Percentiles rank a stretch among this genome's conserved stretches.
Evolutionary conservation across 1,140 invertebrate species (phyloP).

Genomic region (Drosophila lacteicornis): DNA sequence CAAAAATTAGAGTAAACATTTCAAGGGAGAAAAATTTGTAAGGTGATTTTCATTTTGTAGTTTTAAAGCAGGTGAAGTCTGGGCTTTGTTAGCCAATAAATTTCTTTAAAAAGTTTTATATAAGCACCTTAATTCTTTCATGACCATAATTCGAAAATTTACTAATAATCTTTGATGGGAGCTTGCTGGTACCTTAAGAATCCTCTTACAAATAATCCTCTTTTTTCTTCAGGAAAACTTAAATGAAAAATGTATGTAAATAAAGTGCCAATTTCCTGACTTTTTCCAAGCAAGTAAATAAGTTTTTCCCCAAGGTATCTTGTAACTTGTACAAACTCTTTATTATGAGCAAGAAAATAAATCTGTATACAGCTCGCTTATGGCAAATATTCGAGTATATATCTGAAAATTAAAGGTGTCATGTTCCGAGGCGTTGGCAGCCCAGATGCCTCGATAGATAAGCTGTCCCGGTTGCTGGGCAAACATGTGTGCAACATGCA

Average conservation of each 20-base stretch:
- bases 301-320: not conserved
- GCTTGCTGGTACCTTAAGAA: too few relatives aligned
- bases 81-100: too few relatives aligned
- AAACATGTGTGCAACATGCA: conserved; percentile 51
- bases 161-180: too few relatives aligned
- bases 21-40: too few relatives aligned
- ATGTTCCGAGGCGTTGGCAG: conserved; percentile 68
- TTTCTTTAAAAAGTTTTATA: too few relatives aligned
- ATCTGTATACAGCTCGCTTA: not conserved
- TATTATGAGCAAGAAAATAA: not conserved
- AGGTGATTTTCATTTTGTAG: not conserved
- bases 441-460: conserved; percentile 80
- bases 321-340: not conserved
- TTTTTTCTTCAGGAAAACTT: too few relatives aligned
- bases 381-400: conserved; percentile 3
- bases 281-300: not conserved
- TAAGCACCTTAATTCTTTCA: too few relatives aligned
- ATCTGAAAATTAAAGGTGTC: conserved; percentile 71
- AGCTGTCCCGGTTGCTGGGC: conserved; percentile 60
- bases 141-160: too few relatives aligned
- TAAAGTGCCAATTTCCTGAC: too few relatives aligned
- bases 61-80: too few relatives aligned
- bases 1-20: not conserved
- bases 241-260: too few relatives aligned
- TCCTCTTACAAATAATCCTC: too few relatives aligned